Evolutionary conservation across 37 sponge, comb jelly and placozoan genomes (phyloP).

Genomic region (Agelas oroides): DNA sequence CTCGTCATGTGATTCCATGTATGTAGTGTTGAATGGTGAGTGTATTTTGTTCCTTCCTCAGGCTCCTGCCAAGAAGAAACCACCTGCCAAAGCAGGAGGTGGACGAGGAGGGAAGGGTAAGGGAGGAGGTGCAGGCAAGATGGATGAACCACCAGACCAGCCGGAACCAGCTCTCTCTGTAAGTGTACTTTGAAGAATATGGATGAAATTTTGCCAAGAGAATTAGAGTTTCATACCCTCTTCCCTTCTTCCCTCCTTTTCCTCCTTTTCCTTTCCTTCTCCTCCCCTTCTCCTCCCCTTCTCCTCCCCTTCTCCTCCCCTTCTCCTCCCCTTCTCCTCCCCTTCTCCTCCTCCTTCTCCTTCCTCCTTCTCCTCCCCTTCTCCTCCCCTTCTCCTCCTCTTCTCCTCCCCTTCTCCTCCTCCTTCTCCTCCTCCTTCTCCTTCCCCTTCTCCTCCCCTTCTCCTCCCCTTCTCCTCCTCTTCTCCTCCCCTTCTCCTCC

Average conservation of each 20-base stretch:
- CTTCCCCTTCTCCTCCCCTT: too few species aligned
- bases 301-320: not conserved
- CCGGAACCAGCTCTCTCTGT: conserved; percentile 69
- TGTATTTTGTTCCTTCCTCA: not conserved
- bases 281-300: not conserved
- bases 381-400: too few species aligned
- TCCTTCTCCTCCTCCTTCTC: too few species aligned
- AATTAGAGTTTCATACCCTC: not conserved
- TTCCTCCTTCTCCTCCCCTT: too few species aligned
- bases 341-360: not conserved
- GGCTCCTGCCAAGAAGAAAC: conserved; percentile 50
- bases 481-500: too few species aligned
- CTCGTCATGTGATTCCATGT: too few species aligned
- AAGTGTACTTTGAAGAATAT: conserved; percentile 16
- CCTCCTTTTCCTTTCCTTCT: too few species aligned
- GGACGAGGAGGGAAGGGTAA: conserved; percentile 40
- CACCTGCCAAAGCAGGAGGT: conserved; percentile 2
- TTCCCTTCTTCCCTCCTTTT: too few species aligned
- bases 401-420: too few species aligned
- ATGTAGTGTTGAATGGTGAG: not conserved
- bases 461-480: too few species aligned
- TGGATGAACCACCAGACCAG: conserved; percentile 43
- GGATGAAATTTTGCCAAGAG: not conserved
- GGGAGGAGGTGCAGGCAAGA: conserved; percentile 36
- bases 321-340: not conserved